Conservation (phyloP, 2,797 vertebrate genomes). For the Rhinatrema bivittatum region DNA sequence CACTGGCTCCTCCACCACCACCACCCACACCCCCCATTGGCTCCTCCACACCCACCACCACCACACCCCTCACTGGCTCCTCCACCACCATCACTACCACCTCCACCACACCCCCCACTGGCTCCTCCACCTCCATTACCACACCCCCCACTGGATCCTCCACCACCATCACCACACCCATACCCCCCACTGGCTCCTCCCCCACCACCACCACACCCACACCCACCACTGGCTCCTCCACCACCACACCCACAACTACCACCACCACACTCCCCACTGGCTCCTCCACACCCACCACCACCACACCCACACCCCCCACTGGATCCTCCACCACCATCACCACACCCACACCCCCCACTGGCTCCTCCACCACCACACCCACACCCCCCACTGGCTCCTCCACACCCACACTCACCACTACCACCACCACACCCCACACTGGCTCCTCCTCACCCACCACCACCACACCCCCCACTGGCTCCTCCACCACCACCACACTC, state of each 20-base stretch:
- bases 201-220: neutral
- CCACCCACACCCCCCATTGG: no score
- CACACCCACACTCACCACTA: neutral
- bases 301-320: no score
- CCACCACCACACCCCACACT: constrained; percentile 8
- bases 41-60: neutral
- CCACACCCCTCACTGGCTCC: neutral
- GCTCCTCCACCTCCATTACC: neutral
- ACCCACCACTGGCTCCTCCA: rapidly evolving
- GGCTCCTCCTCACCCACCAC: neutral
- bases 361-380: neutral
- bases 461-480: neutral
- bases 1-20: neutral
- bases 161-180: rapidly evolving
- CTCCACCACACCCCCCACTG: no score
- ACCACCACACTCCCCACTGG: rapidly evolving
- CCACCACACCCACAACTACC: no score
- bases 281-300: neutral
- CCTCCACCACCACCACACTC: no score
- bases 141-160: neutral
- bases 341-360: no score
- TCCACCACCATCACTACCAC: neutral
- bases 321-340: no score
- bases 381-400: neutral
- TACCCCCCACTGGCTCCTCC: rapidly evolving